A percentile compares a stretch with the other conserved stretches of the same genome.
Evolutionary conservation across 2,113 vertebrate genomes (phyloP).

Genomic region (Xerus inauris): DNA sequence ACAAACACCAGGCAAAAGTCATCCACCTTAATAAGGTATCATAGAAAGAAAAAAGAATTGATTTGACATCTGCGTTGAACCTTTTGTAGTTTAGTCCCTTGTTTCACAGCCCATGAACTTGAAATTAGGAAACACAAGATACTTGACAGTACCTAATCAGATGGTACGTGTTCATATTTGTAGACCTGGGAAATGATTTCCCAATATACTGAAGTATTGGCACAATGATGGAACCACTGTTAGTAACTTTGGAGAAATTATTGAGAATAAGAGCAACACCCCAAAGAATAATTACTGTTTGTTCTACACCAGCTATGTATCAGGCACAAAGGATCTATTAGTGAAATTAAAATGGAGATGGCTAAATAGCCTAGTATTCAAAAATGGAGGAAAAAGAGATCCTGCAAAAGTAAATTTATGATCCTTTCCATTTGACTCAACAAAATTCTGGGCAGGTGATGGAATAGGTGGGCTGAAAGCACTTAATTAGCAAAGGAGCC

Average conservation of each 20-base stretch:
- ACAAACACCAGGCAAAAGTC: background rate
- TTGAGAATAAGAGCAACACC: background rate
- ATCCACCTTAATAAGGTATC: background rate
- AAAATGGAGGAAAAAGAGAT: background rate
- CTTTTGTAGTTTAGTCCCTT: background rate
- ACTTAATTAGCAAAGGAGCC: background rate
- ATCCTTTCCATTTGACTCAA: background rate
- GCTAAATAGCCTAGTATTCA: background rate
- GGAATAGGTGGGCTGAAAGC: background rate
- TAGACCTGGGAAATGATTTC: background rate
- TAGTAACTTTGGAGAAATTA: constrained; percentile 20
- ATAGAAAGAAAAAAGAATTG: background rate
- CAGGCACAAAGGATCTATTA: background rate
- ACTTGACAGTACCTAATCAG: background rate
- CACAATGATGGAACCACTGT: background rate
- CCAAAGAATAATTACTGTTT: background rate
- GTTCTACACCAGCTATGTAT: background rate
- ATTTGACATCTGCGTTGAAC: constrained; percentile 19
- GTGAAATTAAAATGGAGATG: background rate
- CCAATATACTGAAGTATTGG: background rate
- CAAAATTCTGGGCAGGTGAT: background rate
- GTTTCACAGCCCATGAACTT: constrained; percentile 2
- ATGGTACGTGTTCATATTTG: constrained; percentile 9
- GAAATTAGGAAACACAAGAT: background rate
- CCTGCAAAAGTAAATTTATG: background rate